Conservation (phyloP, 2,888 invertebrate species). For the Cheilosia scutellata region DNA sequence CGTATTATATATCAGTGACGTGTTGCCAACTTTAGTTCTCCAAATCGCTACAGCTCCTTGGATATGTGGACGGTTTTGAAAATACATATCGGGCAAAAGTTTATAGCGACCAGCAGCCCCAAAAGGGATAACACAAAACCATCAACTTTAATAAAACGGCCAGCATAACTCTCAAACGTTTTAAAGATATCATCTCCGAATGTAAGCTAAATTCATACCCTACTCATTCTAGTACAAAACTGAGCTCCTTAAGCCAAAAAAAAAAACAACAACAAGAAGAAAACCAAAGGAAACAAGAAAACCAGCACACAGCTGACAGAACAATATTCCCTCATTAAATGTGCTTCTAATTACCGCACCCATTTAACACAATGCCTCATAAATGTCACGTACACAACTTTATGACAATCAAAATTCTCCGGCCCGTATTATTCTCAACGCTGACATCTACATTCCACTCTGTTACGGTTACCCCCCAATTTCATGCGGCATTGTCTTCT, state of each 20-base stretch:
- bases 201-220: neutral
- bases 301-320: constrained; percentile 31
- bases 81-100: no score
- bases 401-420: constrained; percentile 72
- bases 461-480: constrained; percentile 47
- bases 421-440: constrained; percentile 66
- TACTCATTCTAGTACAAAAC: neutral
- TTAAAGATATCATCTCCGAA: no score
- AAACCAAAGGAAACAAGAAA: constrained; percentile 25
- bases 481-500: constrained; percentile 26
- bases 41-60: no score
- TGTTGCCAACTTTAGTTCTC: no score
- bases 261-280: neutral
- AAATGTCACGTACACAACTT: constrained; percentile 75
- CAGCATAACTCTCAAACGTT: no score
- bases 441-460: constrained; percentile 59
- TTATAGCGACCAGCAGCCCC: no score
- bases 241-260: neutral
- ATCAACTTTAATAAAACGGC: no score
- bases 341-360: constrained; percentile 68
- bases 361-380: constrained; percentile 72
- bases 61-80: no score
- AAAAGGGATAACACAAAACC: no score
- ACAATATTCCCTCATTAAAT: constrained; percentile 68
- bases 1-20: no score